Percentiles rank a stretch among this genome's conserved stretches.
These are phyloP conservation scores for Notarius quadriscutis DNA, from an alignment of 2,113 vertebrate species.

Conservation along the genomic window DNA sequence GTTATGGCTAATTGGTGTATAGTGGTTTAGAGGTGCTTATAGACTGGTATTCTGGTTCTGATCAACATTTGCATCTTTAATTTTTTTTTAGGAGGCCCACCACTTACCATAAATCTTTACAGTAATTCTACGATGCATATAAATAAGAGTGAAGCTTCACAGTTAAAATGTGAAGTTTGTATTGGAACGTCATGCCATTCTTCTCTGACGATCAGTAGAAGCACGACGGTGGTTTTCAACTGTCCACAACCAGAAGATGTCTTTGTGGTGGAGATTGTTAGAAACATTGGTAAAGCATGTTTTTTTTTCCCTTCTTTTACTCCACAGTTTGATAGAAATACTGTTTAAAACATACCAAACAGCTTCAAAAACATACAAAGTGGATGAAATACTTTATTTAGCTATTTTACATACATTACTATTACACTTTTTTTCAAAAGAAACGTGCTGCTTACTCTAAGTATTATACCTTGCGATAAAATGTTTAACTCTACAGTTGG, in stretches of 20 bases:
- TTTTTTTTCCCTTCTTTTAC: not conserved
- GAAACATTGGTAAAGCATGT: slow-evolving; percentile 58
- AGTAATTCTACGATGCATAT: slow-evolving; percentile 53
- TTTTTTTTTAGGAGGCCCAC: slow-evolving; percentile 45
- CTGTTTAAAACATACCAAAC: not conserved
- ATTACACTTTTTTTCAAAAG: not conserved
- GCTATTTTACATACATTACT: not conserved
- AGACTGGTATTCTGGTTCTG: not conserved
- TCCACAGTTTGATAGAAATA: not conserved
- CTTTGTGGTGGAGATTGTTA: slow-evolving; percentile 62
- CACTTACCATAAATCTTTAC: slow-evolving; percentile 51
- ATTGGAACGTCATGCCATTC: slow-evolving; percentile 26
- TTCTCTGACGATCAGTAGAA: slow-evolving; percentile 19
- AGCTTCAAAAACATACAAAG: not conserved
- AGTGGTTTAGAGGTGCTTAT: not conserved
- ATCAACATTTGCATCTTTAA: not conserved
- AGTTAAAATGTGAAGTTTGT: slow-evolving; percentile 61
- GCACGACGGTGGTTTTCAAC: slow-evolving; percentile 53
- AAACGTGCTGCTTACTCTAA: not conserved
- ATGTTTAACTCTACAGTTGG: not conserved
- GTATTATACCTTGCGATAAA: not conserved
- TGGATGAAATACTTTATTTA: not conserved
- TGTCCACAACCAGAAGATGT: slow-evolving; percentile 62
- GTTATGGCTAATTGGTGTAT: not conserved
- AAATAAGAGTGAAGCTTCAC: slow-evolving; percentile 34